Evolutionary conservation across 2,113 vertebrate species (phyloP).

Genomic region (Ophthalmolycus amberensis): DNA sequence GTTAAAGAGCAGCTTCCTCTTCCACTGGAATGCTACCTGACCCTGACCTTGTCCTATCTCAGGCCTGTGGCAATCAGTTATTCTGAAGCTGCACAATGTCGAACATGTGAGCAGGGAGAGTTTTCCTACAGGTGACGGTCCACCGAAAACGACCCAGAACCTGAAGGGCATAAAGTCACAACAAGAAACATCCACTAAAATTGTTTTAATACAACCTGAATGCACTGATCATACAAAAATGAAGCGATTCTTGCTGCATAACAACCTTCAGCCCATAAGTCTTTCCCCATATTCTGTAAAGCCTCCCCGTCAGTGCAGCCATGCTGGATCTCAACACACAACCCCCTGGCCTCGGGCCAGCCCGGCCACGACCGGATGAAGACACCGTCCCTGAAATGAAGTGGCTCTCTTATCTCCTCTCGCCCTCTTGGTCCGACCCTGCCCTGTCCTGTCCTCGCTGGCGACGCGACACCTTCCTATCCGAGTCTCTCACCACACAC

Average conservation of each 20-base stretch:
- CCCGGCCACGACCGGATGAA: not conserved
- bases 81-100: constrained; percentile 31
- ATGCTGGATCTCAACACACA: constrained; percentile 45
- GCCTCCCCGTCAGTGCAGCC: constrained; percentile 48
- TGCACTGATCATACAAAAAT: not conserved
- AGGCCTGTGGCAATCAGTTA: constrained; percentile 13
- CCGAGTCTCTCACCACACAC: constrained; percentile 49
- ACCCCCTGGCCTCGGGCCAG: constrained; percentile 16
- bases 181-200: not conserved
- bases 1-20: not conserved
- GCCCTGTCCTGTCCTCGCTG: constrained; percentile 54
- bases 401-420: constrained; percentile 60
- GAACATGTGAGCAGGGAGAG: constrained; percentile 6
- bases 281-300: constrained; percentile 48
- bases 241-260: not conserved
- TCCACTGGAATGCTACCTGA: constrained; percentile 19
- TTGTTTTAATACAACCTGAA: not conserved
- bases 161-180: not conserved
- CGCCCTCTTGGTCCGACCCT: constrained; percentile 9
- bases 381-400: constrained; percentile 33
- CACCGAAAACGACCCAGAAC: not conserved
- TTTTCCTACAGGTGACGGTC: not conserved
- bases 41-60: constrained; percentile 22
- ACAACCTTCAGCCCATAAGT: constrained; percentile 50
- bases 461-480: constrained; percentile 67